A percentile compares a stretch with the other conserved stretches of the same genome.
Evolutionary conservation across 53 echinoderm and acorn worm species (phyloP).

Genomic region (Actinopyga echinites): DNA sequence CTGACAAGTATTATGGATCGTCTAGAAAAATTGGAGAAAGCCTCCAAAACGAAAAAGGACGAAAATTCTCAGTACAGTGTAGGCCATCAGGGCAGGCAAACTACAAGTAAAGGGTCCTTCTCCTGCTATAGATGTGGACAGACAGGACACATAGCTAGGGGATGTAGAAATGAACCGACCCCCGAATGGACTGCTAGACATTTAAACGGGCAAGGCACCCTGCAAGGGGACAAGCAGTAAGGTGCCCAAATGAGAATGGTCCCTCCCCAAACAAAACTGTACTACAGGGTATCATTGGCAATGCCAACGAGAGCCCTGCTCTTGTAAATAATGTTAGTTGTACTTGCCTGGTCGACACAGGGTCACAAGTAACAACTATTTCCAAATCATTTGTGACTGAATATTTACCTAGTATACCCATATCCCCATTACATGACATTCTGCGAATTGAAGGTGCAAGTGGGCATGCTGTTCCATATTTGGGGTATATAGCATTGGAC

Average conservation of each 20-base stretch:
- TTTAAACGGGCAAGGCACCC: not conserved
- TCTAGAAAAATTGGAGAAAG: not conserved
- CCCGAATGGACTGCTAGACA: conserved; percentile 1
- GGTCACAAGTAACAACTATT: conserved; percentile 24
- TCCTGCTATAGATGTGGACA: conserved; percentile 26
- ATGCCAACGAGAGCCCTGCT: not conserved
- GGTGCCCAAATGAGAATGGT: too few relatives aligned
- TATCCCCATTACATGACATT: not conserved
- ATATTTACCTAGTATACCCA: not conserved
- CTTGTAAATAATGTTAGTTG: not conserved
- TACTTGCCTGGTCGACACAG: conserved; percentile 4
- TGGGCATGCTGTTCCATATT: conserved; percentile 13
- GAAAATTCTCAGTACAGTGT: not conserved
- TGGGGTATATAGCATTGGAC: conserved; percentile 24
- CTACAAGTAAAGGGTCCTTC: not conserved
- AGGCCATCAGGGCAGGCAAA: not conserved
- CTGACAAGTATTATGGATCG: not conserved
- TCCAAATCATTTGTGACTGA: not conserved
- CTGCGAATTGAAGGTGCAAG: conserved; percentile 16
- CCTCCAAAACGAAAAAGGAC: not conserved
- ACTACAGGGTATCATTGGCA: not conserved
- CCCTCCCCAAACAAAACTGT: too few relatives aligned
- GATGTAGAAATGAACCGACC: not conserved
- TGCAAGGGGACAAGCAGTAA: not conserved
- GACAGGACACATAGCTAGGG: not conserved